Percentiles rank a stretch among this genome's conserved stretches.
These are phyloP conservation scores for Coreius guichenoti DNA, from an alignment of 2,797 vertebrate species.

Conservation along the genomic window DNA sequence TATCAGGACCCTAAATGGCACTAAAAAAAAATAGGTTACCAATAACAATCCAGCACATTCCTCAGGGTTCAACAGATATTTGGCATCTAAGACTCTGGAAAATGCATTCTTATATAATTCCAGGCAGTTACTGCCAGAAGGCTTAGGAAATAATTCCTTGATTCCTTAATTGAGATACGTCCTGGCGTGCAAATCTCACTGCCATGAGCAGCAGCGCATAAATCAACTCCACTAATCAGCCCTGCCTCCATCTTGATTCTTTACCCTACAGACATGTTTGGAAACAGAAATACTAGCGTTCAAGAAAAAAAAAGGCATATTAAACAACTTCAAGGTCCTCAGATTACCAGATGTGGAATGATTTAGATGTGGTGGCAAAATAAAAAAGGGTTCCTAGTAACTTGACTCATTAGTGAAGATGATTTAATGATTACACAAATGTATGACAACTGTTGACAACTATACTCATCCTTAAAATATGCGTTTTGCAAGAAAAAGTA, in stretches of 20 bases:
- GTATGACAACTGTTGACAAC: neutral
- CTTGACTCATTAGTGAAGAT: neutral
- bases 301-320: slow-evolving; percentile 6
- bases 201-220: neutral
- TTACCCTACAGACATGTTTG: slow-evolving; percentile 22
- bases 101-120: slow-evolving; percentile 30
- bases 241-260: slow-evolving; percentile 1
- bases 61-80: slow-evolving; percentile 21
- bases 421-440: neutral
- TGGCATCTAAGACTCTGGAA: slow-evolving; percentile 26
- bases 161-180: slow-evolving; percentile 25
- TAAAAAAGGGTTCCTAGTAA: neutral
- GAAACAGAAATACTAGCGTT: neutral
- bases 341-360: slow-evolving; percentile 1
- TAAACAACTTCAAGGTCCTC: neutral
- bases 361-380: neutral
- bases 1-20: slow-evolving; percentile 23
- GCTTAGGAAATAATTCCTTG: slow-evolving; percentile 39
- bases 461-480: neutral
- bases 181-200: slow-evolving; percentile 32
- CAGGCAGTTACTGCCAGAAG: slow-evolving; percentile 28
- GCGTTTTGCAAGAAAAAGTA: neutral
- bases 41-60: slow-evolving; percentile 28
- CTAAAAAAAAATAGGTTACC: slow-evolving; percentile 18
- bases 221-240: slow-evolving; percentile 16